Conservation (phyloP, 2,113 vertebrate genomes). For the Lethenteron camtschaticum region DNA sequence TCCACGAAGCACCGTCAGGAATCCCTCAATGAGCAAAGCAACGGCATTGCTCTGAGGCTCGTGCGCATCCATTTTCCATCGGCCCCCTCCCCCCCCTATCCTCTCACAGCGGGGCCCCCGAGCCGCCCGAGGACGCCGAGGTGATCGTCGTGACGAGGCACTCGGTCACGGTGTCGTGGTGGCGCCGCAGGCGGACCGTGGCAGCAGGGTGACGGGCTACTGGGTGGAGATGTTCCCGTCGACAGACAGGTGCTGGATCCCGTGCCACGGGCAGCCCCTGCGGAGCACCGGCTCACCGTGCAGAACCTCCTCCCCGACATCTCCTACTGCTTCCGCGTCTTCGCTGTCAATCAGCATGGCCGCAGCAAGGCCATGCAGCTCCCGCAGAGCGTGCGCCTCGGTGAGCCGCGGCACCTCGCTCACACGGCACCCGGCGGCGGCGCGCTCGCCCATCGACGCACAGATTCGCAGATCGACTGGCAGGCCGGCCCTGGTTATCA, state of each 20-base stretch:
- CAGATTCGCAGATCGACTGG: too few species aligned
- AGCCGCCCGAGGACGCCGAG: constrained; percentile 1
- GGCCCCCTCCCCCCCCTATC: not conserved
- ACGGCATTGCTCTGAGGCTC: too few species aligned
- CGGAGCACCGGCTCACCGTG: not conserved
- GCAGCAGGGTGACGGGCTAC: not conserved
- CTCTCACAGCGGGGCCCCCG: not conserved
- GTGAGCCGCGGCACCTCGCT: not conserved
- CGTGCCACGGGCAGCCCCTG: constrained; percentile 1
- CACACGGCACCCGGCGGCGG: not conserved
- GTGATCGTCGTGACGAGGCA: not conserved
- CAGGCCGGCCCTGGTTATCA: too few species aligned
- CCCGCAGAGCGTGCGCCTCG: not conserved
- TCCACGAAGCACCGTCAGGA: too few species aligned
- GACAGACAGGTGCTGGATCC: not conserved
- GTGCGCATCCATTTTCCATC: too few species aligned
- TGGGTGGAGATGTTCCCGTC: constrained; percentile 2
- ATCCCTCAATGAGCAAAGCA: too few species aligned
- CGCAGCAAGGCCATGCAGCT: constrained; percentile 5
- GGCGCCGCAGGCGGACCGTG: not conserved
- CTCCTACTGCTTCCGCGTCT: constrained; percentile 5
- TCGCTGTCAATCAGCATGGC: not conserved
- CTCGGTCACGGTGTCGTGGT: constrained; percentile 2
- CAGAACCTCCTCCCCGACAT: constrained; percentile 4
- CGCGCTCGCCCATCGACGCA: too few species aligned